Evolutionary conservation across 1,140 invertebrate genomes (phyloP).

Genomic region (Drosophila pseudoananassae): DNA sequence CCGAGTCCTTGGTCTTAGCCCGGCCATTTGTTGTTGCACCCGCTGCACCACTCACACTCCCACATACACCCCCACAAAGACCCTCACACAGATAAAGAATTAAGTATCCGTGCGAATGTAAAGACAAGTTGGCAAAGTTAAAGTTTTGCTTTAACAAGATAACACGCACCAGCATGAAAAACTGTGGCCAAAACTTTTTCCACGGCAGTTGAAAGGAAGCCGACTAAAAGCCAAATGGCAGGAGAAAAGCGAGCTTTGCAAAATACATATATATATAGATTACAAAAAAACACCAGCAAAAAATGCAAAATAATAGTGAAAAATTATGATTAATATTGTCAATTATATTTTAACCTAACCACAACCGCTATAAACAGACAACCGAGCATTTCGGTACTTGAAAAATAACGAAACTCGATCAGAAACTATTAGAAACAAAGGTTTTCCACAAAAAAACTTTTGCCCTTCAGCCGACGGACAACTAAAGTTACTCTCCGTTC

Average conservation of each 20-base stretch:
- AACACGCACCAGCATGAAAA: constrained; percentile 81
- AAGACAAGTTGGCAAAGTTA: constrained; percentile 78
- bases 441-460: constrained; percentile 31
- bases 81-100: constrained; percentile 35
- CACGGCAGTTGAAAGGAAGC: constrained; percentile 24
- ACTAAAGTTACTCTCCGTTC: constrained; percentile 33
- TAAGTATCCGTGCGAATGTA: constrained; percentile 62
- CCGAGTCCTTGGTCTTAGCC: constrained; percentile 29
- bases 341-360: constrained; percentile 22
- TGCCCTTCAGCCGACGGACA: constrained; percentile 35
- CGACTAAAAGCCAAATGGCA: constrained; percentile 17
- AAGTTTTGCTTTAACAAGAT: constrained; percentile 82
- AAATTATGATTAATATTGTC: not conserved
- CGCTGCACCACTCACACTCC: constrained; percentile 24
- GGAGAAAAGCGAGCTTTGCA: constrained; percentile 13
- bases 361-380: not conserved
- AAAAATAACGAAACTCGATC: constrained; percentile 72
- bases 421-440: constrained; percentile 56
- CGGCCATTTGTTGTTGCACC: constrained; percentile 69
- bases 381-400: not conserved
- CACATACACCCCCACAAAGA: constrained; percentile 9
- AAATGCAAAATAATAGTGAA: not conserved
- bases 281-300: constrained; percentile 12
- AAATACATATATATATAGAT: not conserved
- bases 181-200: constrained; percentile 76